Evolutionary conservation across 2,888 invertebrate species (phyloP).

Genomic region (Lasioglossum zephyrum): DNA sequence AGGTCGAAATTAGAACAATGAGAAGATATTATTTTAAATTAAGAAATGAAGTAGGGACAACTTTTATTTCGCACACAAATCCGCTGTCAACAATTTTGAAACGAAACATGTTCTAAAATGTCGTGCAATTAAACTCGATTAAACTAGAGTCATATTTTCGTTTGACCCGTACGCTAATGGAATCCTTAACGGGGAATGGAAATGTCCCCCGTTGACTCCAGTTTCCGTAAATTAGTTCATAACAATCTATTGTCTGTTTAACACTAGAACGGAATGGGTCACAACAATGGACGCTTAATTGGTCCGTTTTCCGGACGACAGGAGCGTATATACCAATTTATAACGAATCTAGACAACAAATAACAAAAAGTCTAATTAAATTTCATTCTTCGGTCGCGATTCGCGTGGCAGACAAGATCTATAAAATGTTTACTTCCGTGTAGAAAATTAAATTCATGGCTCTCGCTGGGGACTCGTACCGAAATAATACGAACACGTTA

Average conservation of each 20-base stretch:
- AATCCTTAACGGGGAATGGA: constrained; percentile 12
- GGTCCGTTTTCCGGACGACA: not conserved
- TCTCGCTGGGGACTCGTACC: not conserved
- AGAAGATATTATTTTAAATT: not conserved
- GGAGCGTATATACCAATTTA: not conserved
- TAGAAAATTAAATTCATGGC: not conserved
- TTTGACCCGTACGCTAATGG: not conserved
- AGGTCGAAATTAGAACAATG: not conserved
- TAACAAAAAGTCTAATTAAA: not conserved
- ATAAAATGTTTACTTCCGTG: not conserved
- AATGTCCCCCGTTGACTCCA: not conserved
- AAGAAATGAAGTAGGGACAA: not conserved
- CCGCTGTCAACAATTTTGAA: not conserved
- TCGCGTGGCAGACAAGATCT: not conserved
- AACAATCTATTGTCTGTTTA: constrained; percentile 3
- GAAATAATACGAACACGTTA: not conserved
- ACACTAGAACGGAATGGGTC: not conserved
- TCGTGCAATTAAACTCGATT: not conserved
- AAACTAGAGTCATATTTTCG: not conserved
- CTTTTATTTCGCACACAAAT: not conserved
- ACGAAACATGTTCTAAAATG: not conserved
- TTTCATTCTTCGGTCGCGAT: not conserved
- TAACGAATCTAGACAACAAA: not conserved
- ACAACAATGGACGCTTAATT: constrained; percentile 1
- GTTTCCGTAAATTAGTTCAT: constrained; percentile 13